Evolutionary conservation across 1,140 invertebrate genomes (phyloP), one percentile per base, ranked within the genome.

Genomic region (Cydia amplana): DNA sequence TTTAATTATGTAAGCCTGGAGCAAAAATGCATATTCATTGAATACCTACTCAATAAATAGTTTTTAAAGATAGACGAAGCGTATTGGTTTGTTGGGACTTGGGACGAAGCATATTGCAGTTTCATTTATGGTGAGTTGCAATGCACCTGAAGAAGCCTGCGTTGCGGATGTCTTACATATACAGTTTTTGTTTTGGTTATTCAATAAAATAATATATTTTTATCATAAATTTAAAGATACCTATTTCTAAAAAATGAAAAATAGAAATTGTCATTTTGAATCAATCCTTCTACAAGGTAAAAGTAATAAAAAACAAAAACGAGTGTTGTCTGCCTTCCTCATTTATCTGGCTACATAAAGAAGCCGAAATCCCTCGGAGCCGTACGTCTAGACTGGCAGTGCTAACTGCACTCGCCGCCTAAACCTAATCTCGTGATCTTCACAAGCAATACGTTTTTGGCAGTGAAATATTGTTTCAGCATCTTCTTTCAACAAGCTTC

Each of bases 291-390:
- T 14, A 46, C 43, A 46, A 46, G 2, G 43, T 46, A 16, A 14
- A 46, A 46, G 49, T 18, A 51, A 18, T 51, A 51, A 46, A 51
- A 51, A 7, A 18, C 16, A 9, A 51, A 51, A 32, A 23, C 25
- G 64, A 28, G 23, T 67, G 64, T 23, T 28, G 60, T 32, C 64
- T 67, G 64, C 64, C 64, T 67, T 67, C 64, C 64, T 67, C 64
- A n/a, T n/a, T 67, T 67, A 28, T 67, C 28, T 67, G 25, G 20
- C 63, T 5, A 32, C 25, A 67, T 67, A 32, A 51, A 51, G 28
- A n/a, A 67, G 28, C 28, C 28, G 25, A 67, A 67, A 67, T 67
- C 64, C 64, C 64, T 32, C 28, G 64, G 64, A 67, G 64, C 64
- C 25, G 49, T 18, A 7, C 63, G 64, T 67, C 64, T 67, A 67